Evolutionary conservation across 2,888 invertebrate genomes (phyloP).

Genomic region (Microchrysa polita): DNA sequence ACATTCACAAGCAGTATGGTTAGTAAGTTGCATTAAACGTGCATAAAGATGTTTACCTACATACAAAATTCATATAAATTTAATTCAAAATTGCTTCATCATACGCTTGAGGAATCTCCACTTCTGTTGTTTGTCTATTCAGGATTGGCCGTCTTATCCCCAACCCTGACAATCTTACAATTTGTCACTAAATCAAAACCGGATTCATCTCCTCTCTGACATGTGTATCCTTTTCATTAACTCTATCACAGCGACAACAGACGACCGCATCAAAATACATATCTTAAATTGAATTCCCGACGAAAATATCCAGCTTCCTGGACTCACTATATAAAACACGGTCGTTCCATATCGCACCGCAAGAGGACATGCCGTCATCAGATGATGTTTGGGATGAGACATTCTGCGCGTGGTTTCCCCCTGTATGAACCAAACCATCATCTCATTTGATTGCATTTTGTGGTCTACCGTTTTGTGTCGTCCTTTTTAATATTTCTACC

Average conservation of each 20-base stretch:
- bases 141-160: too few species aligned
- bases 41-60: too few species aligned
- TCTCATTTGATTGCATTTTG: constrained; percentile 48
- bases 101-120: too few species aligned
- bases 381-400: neutral
- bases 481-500: constrained; percentile 39
- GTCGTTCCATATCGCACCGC: neutral
- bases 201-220: constrained; percentile 25
- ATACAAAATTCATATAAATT: too few species aligned
- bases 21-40: too few species aligned
- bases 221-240: constrained; percentile 50
- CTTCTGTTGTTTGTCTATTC: too few species aligned
- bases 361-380: neutral
- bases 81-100: too few species aligned
- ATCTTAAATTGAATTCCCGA: constrained; percentile 27
- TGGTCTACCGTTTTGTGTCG: constrained; percentile 45
- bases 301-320: constrained; percentile 6
- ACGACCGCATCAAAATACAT: constrained; percentile 1
- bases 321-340: neutral
- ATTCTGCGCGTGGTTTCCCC: constrained; percentile 25
- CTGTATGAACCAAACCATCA: constrained; percentile 31
- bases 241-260: constrained; percentile 42
- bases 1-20: too few species aligned
- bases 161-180: neutral
- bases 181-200: constrained; percentile 20